Base-by-base conservation (phyloP, 2,888 invertebrate species). In the Drosophila merina region DNA sequence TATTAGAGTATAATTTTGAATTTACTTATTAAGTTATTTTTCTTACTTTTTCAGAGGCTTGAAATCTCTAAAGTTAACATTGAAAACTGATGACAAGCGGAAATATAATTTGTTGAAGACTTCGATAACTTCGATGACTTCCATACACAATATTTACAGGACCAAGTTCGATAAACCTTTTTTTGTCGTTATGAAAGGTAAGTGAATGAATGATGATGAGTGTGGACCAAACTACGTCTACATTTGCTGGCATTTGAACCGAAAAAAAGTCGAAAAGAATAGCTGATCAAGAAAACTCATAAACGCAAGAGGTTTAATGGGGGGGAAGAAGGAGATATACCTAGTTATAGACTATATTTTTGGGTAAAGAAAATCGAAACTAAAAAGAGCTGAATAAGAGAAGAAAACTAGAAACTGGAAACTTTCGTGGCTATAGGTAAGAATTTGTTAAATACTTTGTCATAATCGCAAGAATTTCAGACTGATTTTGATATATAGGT, bases 361-460 rank as follows among this genome's bases (percentile, higher is more conserved):
- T 36, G 60, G 57, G 30, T 30, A 45, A 60, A 33, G 36, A 40
- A 52, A 52, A 52, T 40, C 10, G 36, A 40, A 47, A 12, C 47
- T 47, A 64, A 64, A 14, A 52, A 14, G 14, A 40, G 52, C 6
- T 28, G 26, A 45, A 30, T 31, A 26, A 49, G 58, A 50, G 49
- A 33, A 44, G 58, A 62, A 36, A 62, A 62, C 62, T 59, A 59
- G 49, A 25, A 44, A 44, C 25, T 42, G 4, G 52, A 47, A 52
- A 60, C 36, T 52, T 58, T 54, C 1, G 62, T 64, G 64, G 64
- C 62, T 62, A 64, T 47, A 62, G 14, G 52, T 62, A 38, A 51
- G 52, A 60, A 50, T 44, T 63, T 30, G n/a, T 60, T 51, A 60
- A 62, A 64, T 64, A 64, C 62, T 59, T 62, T 68, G n/a, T 68